Conservation (phyloP, 1,140 invertebrate genomes). For the Drosophila quadrilineata region DNA sequence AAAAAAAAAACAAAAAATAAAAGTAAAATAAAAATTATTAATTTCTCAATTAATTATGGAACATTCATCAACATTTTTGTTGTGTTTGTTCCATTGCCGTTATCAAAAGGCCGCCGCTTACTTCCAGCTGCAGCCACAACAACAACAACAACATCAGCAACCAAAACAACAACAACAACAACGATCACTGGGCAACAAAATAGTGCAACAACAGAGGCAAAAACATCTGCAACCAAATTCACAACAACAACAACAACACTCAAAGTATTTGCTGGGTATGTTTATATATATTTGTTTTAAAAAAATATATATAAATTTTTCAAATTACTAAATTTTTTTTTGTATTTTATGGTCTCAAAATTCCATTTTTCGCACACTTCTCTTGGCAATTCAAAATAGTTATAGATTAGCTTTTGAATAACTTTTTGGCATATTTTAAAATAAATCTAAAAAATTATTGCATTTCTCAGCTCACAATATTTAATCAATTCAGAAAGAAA, state of each 20-base stretch:
- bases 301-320: conserved; percentile 7
- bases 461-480: too few relatives aligned
- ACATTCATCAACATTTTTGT: conserved; percentile 75
- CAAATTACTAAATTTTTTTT: conserved; percentile 30
- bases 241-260: conserved; percentile 14
- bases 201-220: conserved; percentile 19
- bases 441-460: too few relatives aligned
- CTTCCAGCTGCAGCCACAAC: conserved; percentile 53
- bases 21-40: conserved; percentile 28
- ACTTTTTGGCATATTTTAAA: too few relatives aligned
- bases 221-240: conserved; percentile 19
- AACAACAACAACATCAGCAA: conserved; percentile 31
- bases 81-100: conserved; percentile 70
- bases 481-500: too few relatives aligned
- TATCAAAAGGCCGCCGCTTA: conserved; percentile 59
- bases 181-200: conserved; percentile 35
- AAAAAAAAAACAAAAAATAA: conserved; percentile 4
- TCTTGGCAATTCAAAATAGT: conserved; percentile 9
- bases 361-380: conserved; percentile 46
- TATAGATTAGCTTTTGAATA: too few relatives aligned
- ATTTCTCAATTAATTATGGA: conserved; percentile 73
- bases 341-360: too few relatives aligned
- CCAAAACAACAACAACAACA: conserved; percentile 27
- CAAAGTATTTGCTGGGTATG: conserved; percentile 57
- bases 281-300: conserved; percentile 4